Evolutionary conservation across 2,113 vertebrate species (phyloP).

Genomic region (Amphiprion percula): DNA sequence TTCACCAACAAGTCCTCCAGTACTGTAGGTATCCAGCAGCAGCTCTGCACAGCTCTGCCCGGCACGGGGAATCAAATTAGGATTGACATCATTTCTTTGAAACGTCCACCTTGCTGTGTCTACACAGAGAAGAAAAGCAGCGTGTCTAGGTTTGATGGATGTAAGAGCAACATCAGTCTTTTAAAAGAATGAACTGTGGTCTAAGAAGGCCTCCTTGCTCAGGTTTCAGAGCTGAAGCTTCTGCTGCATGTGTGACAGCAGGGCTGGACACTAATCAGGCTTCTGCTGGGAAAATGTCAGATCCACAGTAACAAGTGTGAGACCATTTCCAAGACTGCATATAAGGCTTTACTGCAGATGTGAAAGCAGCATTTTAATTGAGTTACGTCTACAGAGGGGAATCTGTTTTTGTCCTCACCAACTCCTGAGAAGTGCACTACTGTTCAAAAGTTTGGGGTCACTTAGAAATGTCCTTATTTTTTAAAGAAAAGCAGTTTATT

Average conservation of each 20-base stretch:
- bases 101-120: constrained; percentile 30
- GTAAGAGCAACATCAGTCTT: constrained; percentile 10
- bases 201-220: constrained; percentile 12
- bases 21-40: constrained; percentile 28
- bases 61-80: constrained; percentile 61
- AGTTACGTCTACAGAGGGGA: no score
- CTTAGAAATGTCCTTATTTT: no score
- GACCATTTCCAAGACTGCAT: neutral
- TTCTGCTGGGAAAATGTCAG: neutral
- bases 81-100: constrained; percentile 54
- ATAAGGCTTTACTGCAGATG: neutral
- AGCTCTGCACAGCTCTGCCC: constrained; percentile 23
- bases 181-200: constrained; percentile 20
- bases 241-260: constrained; percentile 6
- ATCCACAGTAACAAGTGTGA: neutral
- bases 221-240: constrained; percentile 13
- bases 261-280: neutral
- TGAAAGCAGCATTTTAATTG: no score
- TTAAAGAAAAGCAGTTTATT: no score
- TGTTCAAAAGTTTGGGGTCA: no score
- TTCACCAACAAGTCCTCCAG: constrained; percentile 28
- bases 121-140: constrained; percentile 1
- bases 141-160: constrained; percentile 48
- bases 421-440: no score
- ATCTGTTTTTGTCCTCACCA: no score